These are phyloP conservation scores for Pocillopora meandrina DNA, from an alignment of 92 coral and sea anemone genomes.

Conservation along the genomic window DNA sequence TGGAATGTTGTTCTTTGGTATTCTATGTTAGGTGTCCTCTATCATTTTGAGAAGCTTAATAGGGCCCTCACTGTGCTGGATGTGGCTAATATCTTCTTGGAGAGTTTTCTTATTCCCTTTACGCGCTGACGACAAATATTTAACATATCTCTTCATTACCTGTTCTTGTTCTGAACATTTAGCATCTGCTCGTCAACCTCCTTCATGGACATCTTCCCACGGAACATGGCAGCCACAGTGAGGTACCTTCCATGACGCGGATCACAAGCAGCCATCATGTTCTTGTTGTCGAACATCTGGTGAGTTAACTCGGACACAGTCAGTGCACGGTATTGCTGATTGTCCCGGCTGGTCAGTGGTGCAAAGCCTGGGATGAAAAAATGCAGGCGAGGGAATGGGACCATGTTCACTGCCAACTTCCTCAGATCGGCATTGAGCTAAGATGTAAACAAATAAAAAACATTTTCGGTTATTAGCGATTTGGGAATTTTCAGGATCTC, in stretches of 20 bases:
- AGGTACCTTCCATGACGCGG: conserved; percentile 91
- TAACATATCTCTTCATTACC: not conserved
- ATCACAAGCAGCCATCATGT: conserved; percentile 99
- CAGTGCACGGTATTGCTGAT: conserved; percentile 82
- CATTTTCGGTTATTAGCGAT: not conserved
- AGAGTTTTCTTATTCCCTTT: no score
- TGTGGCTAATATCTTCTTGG: not conserved
- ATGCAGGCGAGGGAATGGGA: conserved; percentile 90
- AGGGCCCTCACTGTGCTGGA: not conserved
- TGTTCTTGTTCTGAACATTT: conserved; percentile 67
- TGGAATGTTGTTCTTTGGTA: no score
- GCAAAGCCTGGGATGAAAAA: conserved; percentile 95
- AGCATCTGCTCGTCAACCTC: conserved; percentile 71
- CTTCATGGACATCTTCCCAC: conserved; percentile 84
- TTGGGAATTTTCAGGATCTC: not conserved
- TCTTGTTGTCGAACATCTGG: conserved; percentile 93
- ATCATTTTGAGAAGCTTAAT: not conserved
- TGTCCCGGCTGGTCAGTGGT: conserved; percentile 79
- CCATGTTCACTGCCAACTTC: conserved; percentile 93
- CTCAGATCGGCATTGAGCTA: conserved; percentile 89
- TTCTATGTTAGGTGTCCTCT: no score
- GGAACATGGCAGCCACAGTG: conserved; percentile 87
- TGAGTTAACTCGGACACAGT: conserved; percentile 91
- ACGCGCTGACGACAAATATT: not conserved
- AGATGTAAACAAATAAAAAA: not conserved